Percentiles rank a stretch among this genome's conserved stretches.
Evolutionary conservation across 2,888 invertebrate species (phyloP).

Genomic region (Hypomecis atomaria): DNA sequence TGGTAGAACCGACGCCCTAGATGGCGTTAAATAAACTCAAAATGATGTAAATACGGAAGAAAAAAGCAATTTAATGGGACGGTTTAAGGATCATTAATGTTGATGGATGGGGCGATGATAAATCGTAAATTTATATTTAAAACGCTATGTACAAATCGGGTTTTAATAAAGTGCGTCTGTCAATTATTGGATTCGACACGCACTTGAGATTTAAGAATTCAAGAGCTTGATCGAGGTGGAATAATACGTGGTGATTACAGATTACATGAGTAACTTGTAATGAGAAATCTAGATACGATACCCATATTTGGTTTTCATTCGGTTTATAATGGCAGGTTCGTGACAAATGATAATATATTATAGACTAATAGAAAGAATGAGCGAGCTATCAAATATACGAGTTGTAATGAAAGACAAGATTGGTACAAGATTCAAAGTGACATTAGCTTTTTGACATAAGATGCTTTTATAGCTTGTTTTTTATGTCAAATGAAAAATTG

Average conservation of each 20-base stretch:
- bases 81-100: conserved; percentile 45
- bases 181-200: conserved; percentile 40
- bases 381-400: too few species aligned
- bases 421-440: too few species aligned
- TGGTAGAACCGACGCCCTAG: conserved; percentile 45
- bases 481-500: too few species aligned
- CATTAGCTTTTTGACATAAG: too few species aligned
- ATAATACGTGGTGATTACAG: conserved; percentile 1
- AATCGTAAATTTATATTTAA: conserved; percentile 42
- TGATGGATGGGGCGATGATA: conserved; percentile 52
- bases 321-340: too few species aligned
- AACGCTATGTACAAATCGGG: conserved; percentile 35
- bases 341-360: too few species aligned
- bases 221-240: conserved; percentile 26
- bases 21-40: conserved; percentile 54
- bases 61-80: conserved; percentile 43
- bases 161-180: conserved; percentile 36
- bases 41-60: conserved; percentile 65
- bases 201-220: conserved; percentile 35
- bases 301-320: background rate
- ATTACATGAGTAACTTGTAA: background rate
- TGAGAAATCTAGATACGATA: background rate
- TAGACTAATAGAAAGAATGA: too few species aligned
- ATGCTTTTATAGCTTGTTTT: too few species aligned
- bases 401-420: too few species aligned